These are phyloP conservation scores for Hiodon alosoides DNA, from an alignment of 2,113 vertebrate species.

Conservation along the genomic window DNA sequence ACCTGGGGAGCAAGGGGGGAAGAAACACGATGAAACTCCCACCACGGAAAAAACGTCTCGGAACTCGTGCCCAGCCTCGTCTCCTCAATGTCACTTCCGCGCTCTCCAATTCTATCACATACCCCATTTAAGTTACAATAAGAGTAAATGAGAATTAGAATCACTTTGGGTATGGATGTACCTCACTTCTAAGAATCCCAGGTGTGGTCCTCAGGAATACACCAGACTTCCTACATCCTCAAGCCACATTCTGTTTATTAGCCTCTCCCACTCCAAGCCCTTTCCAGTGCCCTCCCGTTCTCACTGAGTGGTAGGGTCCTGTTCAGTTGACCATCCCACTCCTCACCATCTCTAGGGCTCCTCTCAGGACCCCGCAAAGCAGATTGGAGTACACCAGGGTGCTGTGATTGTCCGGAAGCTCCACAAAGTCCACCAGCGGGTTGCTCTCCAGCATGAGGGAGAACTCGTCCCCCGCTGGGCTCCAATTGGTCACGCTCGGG, in stretches of 20 bases:
- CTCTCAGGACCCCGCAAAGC: slow-evolving; percentile 86
- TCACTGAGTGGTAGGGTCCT: neutral
- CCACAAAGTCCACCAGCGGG: slow-evolving; percentile 94
- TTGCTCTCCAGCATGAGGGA: slow-evolving; percentile 96
- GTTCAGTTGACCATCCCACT: neutral
- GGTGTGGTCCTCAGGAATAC: too few species aligned
- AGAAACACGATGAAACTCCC: too few species aligned
- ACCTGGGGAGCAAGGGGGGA: slow-evolving; percentile 61
- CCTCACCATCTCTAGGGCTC: slow-evolving; percentile 94
- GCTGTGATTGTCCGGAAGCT: slow-evolving; percentile 94
- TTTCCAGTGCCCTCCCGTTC: neutral
- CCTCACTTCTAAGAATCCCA: too few species aligned
- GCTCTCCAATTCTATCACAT: neutral
- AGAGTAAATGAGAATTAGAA: too few species aligned
- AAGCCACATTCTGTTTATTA: too few species aligned
- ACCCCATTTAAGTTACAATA: too few species aligned
- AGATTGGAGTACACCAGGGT: slow-evolving; percentile 92
- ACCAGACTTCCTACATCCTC: too few species aligned
- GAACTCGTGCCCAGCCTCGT: too few species aligned
- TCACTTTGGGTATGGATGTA: too few species aligned
- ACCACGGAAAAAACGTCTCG: too few species aligned
- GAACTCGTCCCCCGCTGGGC: slow-evolving; percentile 93
- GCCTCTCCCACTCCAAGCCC: too few species aligned
- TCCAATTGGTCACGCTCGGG: slow-evolving; percentile 97
- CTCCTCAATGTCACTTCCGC: neutral